These are phyloP conservation scores for Sipha maydis DNA, from an alignment of 2,888 invertebrate genomes.

Conservation along the genomic window DNA sequence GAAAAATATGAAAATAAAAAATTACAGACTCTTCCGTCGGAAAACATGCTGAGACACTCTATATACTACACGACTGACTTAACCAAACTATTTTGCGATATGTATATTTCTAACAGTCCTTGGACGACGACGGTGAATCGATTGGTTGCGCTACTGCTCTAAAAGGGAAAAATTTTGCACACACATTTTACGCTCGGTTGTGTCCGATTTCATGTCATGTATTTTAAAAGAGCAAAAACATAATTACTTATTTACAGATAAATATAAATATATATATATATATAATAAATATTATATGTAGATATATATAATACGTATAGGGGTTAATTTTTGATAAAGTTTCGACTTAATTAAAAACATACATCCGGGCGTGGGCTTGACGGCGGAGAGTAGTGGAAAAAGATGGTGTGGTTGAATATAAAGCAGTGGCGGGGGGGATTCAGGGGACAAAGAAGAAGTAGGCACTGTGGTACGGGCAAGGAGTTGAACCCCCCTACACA, in stretches of 20 bases:
- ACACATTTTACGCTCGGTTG: background rate
- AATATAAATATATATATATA: background rate
- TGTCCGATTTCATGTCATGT: background rate
- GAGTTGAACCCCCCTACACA: conserved; percentile 19
- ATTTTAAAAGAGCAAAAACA: conserved; percentile 17
- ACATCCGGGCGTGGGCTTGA: conserved; percentile 42
- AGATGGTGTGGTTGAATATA: conserved; percentile 33
- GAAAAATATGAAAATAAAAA: no score
- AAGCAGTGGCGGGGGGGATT: background rate
- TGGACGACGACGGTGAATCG: background rate
- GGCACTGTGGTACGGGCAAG: conserved; percentile 28
- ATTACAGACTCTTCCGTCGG: no score
- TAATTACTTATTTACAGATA: conserved; percentile 35
- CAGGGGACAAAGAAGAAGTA: conserved; percentile 8
- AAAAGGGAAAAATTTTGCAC: conserved; percentile 9
- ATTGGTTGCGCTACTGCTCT: background rate
- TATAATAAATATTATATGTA: background rate
- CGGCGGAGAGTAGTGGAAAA: conserved; percentile 19
- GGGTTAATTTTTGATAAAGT: conserved; percentile 61
- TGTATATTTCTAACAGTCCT: background rate
- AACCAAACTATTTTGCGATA: background rate
- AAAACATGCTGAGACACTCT: background rate
- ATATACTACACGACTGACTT: background rate
- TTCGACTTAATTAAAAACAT: conserved; percentile 61
- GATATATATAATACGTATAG: conserved; percentile 28